These are phyloP conservation scores for Ancistrus triradiatus DNA, from an alignment of 2,113 vertebrate species.

Conservation along the genomic window DNA sequence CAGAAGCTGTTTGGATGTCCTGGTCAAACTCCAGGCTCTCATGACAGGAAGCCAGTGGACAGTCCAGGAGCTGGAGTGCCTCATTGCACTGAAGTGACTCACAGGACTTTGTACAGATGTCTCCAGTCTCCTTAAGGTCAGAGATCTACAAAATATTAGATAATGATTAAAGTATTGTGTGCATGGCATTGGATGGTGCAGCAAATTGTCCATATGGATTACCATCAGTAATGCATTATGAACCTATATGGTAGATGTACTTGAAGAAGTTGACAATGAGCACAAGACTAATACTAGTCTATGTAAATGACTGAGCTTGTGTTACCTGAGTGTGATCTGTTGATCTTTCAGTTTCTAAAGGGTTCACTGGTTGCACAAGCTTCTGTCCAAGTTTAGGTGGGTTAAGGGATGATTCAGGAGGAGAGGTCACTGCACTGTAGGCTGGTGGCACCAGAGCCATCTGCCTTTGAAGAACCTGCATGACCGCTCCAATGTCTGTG, in stretches of 20 bases:
- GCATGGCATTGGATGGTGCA: too few relatives aligned
- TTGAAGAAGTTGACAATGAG: too few relatives aligned
- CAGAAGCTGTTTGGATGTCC: background rate
- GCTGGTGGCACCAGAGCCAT: constrained; percentile 72
- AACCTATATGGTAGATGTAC: too few relatives aligned
- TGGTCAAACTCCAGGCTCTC: background rate
- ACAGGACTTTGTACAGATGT: constrained; percentile 24
- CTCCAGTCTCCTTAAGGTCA: constrained; percentile 49
- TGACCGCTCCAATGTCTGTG: constrained; percentile 71
- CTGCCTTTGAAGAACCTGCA: constrained; percentile 81
- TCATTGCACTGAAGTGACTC: constrained; percentile 22
- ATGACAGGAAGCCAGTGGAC: constrained; percentile 11
- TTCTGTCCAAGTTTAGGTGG: constrained; percentile 42
- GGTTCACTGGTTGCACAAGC: constrained; percentile 44
- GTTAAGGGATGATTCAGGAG: constrained; percentile 52
- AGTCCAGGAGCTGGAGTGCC: constrained; percentile 32
- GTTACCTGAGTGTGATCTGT: constrained; percentile 29
- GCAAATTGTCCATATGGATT: too few relatives aligned
- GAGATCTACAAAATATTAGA: too few relatives aligned
- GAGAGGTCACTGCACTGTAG: constrained; percentile 75
- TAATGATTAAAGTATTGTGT: too few relatives aligned
- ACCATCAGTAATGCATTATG: too few relatives aligned
- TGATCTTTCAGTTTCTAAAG: constrained; percentile 46
- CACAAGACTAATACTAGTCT: too few relatives aligned
- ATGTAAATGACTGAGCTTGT: too few relatives aligned